Percentiles rank a stretch among this genome's conserved stretches.
These are phyloP conservation scores for Parazoanthus atlanticus DNA, from an alignment of 92 coral and sea anemone species.

Conservation along the genomic window DNA sequence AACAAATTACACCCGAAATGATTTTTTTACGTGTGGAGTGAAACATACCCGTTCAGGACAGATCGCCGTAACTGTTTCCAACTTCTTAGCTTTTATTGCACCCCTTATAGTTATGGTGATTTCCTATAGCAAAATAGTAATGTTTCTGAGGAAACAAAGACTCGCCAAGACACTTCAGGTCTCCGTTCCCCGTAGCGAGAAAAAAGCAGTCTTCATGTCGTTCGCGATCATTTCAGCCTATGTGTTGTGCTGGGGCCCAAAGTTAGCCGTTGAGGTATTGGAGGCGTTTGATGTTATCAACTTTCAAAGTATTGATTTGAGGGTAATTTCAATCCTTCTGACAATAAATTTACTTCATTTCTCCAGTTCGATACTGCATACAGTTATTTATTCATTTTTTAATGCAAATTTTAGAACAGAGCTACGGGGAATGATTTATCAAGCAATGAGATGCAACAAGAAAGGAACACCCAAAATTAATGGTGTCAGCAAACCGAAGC, in stretches of 20 bases:
- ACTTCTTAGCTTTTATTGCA: neutral
- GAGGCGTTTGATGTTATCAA: neutral
- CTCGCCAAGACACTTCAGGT: neutral
- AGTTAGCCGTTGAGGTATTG: neutral
- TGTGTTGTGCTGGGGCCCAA: conserved; percentile 17
- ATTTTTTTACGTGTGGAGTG: neutral
- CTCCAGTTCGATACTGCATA: conserved; percentile 8
- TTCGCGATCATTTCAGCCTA: conserved; percentile 13
- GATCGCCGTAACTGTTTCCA: neutral
- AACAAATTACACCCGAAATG: neutral
- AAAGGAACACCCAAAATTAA: neutral
- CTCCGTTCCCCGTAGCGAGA: conserved; percentile 23
- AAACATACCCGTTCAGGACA: neutral
- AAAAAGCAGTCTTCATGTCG: conserved; percentile 17
- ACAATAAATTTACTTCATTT: conserved; percentile 12
- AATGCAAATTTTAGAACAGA: conserved; percentile 15
- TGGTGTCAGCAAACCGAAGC: neutral
- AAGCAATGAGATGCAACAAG: neutral
- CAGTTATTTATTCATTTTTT: neutral
- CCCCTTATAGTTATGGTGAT: conserved; percentile 3
- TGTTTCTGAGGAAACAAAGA: neutral
- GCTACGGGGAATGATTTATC: neutral
- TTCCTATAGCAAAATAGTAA: neutral
- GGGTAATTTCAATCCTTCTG: neutral
- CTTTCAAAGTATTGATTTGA: neutral